Evolutionary conservation across 2,113 vertebrate genomes (phyloP).

Genomic region (Lagopus leucura): DNA sequence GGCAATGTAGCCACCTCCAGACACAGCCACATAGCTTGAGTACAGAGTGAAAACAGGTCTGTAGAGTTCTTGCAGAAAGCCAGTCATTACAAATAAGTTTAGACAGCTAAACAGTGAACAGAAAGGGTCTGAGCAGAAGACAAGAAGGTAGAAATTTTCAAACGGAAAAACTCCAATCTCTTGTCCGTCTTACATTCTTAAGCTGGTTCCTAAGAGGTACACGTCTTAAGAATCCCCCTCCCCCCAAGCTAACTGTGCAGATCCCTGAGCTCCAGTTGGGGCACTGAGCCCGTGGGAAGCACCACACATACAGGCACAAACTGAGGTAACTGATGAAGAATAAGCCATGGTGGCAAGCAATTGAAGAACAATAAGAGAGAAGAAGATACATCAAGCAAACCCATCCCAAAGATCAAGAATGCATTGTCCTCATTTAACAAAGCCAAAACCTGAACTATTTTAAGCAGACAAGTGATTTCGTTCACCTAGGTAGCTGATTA

Average conservation of each 20-base stretch:
- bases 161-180: background rate
- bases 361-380: background rate
- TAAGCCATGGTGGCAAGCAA: background rate
- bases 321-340: background rate
- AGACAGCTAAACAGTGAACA: background rate
- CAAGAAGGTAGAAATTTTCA: background rate
- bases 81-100: background rate
- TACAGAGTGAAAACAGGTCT: background rate
- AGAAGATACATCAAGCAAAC: background rate
- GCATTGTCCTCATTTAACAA: background rate
- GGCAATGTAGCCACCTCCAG: background rate
- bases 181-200: background rate
- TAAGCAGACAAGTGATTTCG: background rate
- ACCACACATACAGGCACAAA: background rate
- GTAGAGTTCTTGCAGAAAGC: background rate
- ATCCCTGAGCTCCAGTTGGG: background rate
- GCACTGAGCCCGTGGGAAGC: rapidly evolving
- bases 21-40: background rate
- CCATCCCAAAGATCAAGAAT: background rate
- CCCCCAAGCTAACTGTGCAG: background rate
- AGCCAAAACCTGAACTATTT: background rate
- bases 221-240: background rate
- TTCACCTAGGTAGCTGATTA: background rate
- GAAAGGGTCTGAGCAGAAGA: background rate
- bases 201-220: background rate